Evolutionary conservation across 1,140 invertebrate genomes (phyloP).

Genomic region (Pseudobourletiella spinata): DNA sequence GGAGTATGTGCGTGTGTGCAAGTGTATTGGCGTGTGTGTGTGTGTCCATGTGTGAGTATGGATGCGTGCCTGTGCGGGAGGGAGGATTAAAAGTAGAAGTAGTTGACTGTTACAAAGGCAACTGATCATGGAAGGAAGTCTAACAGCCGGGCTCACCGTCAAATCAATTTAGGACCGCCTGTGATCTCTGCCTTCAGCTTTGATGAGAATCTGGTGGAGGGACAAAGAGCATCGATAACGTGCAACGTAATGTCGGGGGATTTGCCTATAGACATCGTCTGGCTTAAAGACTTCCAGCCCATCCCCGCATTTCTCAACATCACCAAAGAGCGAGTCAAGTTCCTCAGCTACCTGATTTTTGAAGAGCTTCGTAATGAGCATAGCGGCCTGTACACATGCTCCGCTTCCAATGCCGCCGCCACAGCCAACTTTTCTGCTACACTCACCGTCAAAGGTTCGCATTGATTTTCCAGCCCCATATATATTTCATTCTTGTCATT

Average conservation of each 20-base stretch:
- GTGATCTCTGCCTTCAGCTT: slow-evolving; percentile 42
- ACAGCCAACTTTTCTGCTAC: slow-evolving; percentile 24
- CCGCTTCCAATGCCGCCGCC: slow-evolving; percentile 37
- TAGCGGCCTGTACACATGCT: slow-evolving; percentile 42
- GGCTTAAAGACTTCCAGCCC: slow-evolving; percentile 46
- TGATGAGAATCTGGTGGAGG: slow-evolving; percentile 39
- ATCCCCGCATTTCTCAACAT: slow-evolving; percentile 36
- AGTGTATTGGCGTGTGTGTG: neutral
- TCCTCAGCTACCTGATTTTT: slow-evolving; percentile 31
- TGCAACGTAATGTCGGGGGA: slow-evolving; percentile 43
- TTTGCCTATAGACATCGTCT: slow-evolving; percentile 42
- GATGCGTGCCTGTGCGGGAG: too few species aligned
- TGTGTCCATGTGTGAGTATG: too few species aligned
- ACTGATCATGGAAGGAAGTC: neutral
- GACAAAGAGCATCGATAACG: slow-evolving; percentile 39
- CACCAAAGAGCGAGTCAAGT: slow-evolving; percentile 24
- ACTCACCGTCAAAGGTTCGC: slow-evolving; percentile 28
- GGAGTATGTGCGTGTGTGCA: too few species aligned
- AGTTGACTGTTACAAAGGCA: too few species aligned
- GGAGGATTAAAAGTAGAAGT: too few species aligned
- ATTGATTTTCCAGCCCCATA: too few species aligned
- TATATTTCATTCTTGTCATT: too few species aligned
- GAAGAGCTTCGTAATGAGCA: slow-evolving; percentile 30
- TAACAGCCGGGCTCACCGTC: neutral
- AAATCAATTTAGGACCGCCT: slow-evolving; percentile 39